These are phyloP conservation scores for Isaurus tuberculatus DNA, from an alignment of 92 coral and sea anemone species.

Conservation along the genomic window DNA sequence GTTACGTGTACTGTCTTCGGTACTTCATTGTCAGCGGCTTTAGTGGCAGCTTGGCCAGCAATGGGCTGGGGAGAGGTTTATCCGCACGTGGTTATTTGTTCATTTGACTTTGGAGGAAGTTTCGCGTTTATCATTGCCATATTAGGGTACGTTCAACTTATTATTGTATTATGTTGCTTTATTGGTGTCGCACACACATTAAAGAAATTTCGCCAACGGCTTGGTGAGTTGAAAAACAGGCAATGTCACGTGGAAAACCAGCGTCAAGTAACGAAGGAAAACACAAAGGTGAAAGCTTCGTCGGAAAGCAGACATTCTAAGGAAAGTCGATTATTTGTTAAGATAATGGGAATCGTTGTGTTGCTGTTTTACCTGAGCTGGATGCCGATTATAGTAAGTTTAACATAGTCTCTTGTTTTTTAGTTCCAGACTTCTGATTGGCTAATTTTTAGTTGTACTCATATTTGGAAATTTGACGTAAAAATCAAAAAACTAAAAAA, in stretches of 20 bases:
- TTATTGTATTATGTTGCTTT: slow-evolving; percentile 54
- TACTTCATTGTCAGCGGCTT: slow-evolving; percentile 53
- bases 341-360: slow-evolving; percentile 61
- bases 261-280: neutral
- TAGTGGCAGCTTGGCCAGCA: slow-evolving; percentile 60
- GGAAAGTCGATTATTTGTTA: slow-evolving; percentile 63
- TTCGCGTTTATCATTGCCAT: slow-evolving; percentile 56
- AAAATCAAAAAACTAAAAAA: too few species aligned
- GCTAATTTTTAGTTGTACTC: too few species aligned
- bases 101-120: slow-evolving; percentile 65
- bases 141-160: slow-evolving; percentile 57
- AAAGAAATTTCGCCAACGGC: slow-evolving; percentile 35
- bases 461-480: too few species aligned
- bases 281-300: neutral
- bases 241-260: slow-evolving; percentile 29
- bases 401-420: too few species aligned
- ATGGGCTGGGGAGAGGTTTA: slow-evolving; percentile 68
- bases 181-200: slow-evolving; percentile 56
- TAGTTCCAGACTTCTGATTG: too few species aligned
- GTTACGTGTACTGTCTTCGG: slow-evolving; percentile 19
- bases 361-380: slow-evolving; percentile 66
- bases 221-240: slow-evolving; percentile 41
- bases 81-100: slow-evolving; percentile 51
- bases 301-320: slow-evolving; percentile 40
- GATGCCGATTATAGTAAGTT: slow-evolving; percentile 68